Percentiles rank a stretch among this genome's conserved stretches.
These are phyloP conservation scores for Dendronephthya gigantea DNA, from an alignment of 64 coral and sea anemone species.

Conservation along the genomic window DNA sequence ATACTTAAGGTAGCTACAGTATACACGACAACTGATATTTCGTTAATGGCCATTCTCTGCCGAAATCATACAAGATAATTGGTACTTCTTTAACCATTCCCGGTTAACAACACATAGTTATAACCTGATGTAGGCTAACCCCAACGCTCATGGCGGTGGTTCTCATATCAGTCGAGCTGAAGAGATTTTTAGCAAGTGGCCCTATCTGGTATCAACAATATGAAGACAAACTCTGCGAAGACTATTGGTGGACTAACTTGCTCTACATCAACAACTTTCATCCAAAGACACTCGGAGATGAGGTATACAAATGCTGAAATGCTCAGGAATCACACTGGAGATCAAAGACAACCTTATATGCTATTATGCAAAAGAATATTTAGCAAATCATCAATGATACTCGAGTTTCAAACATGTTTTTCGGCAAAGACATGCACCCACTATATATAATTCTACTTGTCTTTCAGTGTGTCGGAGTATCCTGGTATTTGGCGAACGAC, in stretches of 20 bases:
- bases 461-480: slow-evolving; percentile 45
- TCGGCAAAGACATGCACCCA: too few relatives aligned
- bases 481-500: slow-evolving; percentile 75
- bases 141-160: slow-evolving; percentile 62
- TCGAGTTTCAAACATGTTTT: too few relatives aligned
- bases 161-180: slow-evolving; percentile 48
- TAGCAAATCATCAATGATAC: too few relatives aligned
- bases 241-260: slow-evolving; percentile 87
- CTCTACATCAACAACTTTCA: slow-evolving; percentile 85
- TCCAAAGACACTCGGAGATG: slow-evolving; percentile 12
- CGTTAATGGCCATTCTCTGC: too few relatives aligned
- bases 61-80: too few relatives aligned
- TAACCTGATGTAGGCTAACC: slow-evolving; percentile 45
- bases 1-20: slow-evolving; percentile 81
- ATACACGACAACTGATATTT: too few relatives aligned
- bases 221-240: slow-evolving; percentile 41
- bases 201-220: slow-evolving; percentile 48
- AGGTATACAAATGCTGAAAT: too few relatives aligned
- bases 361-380: too few relatives aligned
- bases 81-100: too few relatives aligned
- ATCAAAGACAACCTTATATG: background rate
- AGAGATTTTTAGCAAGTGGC: slow-evolving; percentile 58
- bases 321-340: too few relatives aligned
- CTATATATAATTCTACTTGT: too few relatives aligned
- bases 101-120: too few relatives aligned